Evolutionary conservation across 2,888 invertebrate species (phyloP), one percentile per base, ranked within the genome.

Genomic region (Cerastis leucographa): DNA sequence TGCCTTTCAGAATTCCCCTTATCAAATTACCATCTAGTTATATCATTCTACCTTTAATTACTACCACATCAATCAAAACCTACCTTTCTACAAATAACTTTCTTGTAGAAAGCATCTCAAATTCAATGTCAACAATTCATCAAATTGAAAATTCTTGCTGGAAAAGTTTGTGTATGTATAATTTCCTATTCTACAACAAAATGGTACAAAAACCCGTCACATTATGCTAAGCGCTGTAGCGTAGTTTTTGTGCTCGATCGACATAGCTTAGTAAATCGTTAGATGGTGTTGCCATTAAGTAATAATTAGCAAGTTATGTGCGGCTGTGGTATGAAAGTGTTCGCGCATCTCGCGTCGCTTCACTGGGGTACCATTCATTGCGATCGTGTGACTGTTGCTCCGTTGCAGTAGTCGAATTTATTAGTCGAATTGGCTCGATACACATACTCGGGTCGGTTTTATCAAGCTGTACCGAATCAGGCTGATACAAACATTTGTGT

Each of bases 271-370:
- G 59, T 68, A 29, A 62, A 75, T 74, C 35, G 65, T 56, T 40
- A 42, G 73, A 78, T 76, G 76, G 80, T 83, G 84, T 69, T 81
- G 71, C 71, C 75, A 72, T 73, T 68, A 74, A 81, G 62, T 82
- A 83, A 73, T 71, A 84, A 88, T 88, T 89, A 89, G 72, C 61
- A 29, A 77, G 81, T 61, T 77, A 88, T 87, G 84, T 69, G 72
- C 59, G 76, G n/a, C n/a, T n/a, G n/a, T n/a, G n/a, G 59, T 73
- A 81, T 78, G 87, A 87, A 86, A 88, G 89, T 82, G 81, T 78
- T 73, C 72, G 73, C 72, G 64, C 67, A 40, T 66, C 59, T 62
- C 66, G 70, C 74, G 54, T 22, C 64, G 74, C 68, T 72, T 56
- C 64, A 65, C 64, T 19, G 19, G 61, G 19, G 29, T 8, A 14